Evolutionary conservation across 2,113 vertebrate genomes (phyloP).

Genomic region (Trinectes maculatus): DNA sequence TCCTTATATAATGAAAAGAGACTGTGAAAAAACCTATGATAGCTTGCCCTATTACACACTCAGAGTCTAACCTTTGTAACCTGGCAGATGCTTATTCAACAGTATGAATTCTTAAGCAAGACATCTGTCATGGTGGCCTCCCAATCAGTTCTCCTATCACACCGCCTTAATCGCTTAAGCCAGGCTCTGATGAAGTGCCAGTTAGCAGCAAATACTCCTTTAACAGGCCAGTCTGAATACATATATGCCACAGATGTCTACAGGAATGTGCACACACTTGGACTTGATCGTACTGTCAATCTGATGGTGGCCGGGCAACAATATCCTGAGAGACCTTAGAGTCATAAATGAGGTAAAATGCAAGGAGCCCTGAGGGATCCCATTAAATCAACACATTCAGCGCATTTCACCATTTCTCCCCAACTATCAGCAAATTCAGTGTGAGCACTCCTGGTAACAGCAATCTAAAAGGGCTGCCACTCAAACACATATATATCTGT

Average conservation of each 20-base stretch:
- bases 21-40: background rate
- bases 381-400: constrained; percentile 64
- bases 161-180: constrained; percentile 65
- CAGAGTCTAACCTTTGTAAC: background rate
- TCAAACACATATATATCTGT: constrained; percentile 51
- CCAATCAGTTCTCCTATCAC: constrained; percentile 64
- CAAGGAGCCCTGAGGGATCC: constrained; percentile 59
- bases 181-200: constrained; percentile 38
- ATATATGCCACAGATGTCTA: constrained; percentile 27
- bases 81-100: constrained; percentile 8
- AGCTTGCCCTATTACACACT: constrained; percentile 2
- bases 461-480: constrained; percentile 66
- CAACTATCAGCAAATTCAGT: constrained; percentile 55
- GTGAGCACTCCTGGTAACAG: constrained; percentile 42
- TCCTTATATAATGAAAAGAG: no score
- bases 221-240: constrained; percentile 44
- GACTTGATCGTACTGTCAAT: constrained; percentile 4
- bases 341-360: constrained; percentile 41
- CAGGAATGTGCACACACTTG: constrained; percentile 14
- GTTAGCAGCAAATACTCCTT: constrained; percentile 35
- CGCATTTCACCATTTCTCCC: constrained; percentile 39
- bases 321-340: constrained; percentile 31
- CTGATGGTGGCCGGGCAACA: constrained; percentile 3
- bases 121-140: constrained; percentile 48
- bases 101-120: constrained; percentile 48